phyloP scores from a whole-genome alignment of 2,888 invertebrate species.

The Pseudococcus viburni region DNA sequence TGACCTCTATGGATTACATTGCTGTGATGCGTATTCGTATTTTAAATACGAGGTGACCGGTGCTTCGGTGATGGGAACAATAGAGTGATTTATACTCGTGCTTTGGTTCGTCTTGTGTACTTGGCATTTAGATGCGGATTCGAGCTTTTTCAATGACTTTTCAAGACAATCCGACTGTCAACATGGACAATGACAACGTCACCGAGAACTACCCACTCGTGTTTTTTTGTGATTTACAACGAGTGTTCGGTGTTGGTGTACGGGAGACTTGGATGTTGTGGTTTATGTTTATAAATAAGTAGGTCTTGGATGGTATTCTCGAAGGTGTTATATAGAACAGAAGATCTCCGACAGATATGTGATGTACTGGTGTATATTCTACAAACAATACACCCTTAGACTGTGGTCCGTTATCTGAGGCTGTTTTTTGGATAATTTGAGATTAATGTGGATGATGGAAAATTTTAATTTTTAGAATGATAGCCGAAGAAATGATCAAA shows the following conservation, averaged over 20 bases:
- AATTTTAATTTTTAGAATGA: too few relatives aligned
- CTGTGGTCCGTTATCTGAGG: too few relatives aligned
- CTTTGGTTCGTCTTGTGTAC: neutral
- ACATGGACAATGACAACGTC: neutral
- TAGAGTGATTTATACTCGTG: constrained; percentile 17
- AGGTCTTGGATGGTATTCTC: neutral
- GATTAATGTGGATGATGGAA: too few relatives aligned
- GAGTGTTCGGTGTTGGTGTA: neutral
- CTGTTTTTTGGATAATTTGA: too few relatives aligned
- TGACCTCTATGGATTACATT: neutral
- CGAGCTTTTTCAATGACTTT: neutral
- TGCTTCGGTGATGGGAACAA: neutral
- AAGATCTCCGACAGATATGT: neutral
- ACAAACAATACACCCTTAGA: too few relatives aligned
- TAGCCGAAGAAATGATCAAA: too few relatives aligned
- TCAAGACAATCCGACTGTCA: neutral
- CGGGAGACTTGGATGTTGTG: neutral
- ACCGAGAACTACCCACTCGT: constrained; percentile 7
- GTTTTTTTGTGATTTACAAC: neutral
- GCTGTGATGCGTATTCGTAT: neutral
- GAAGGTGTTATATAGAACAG: neutral
- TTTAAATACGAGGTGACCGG: neutral
- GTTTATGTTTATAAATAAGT: neutral
- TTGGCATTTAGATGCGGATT: neutral
- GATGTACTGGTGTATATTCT: neutral